A percentile compares a stretch with the other conserved stretches of the same genome.
These are phyloP conservation scores for Alca torda DNA, from an alignment of 2,797 vertebrate genomes.

Conservation along the genomic window DNA sequence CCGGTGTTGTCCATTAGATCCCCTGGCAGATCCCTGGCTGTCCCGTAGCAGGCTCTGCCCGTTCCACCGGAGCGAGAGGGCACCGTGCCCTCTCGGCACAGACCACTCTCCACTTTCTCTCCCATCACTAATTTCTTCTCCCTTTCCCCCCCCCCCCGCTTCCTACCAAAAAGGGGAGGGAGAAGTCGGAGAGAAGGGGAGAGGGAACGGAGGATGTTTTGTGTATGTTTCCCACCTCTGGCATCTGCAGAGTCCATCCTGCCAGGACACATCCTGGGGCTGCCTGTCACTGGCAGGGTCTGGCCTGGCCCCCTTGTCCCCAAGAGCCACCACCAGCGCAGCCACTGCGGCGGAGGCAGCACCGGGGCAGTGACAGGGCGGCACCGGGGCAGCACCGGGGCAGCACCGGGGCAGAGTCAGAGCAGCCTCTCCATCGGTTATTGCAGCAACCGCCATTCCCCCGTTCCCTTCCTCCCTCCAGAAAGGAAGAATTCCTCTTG, in stretches of 20 bases:
- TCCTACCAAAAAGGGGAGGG: too few relatives aligned
- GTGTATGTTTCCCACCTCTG: too few relatives aligned
- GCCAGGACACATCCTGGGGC: background rate
- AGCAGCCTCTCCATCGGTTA: background rate
- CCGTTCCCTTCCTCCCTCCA: background rate
- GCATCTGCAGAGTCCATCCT: background rate
- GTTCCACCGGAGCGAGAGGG: fast-evolving
- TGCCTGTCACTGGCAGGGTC: background rate
- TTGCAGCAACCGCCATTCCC: background rate
- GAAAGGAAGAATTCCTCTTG: background rate
- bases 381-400: fast-evolving
- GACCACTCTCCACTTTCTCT: too few relatives aligned
- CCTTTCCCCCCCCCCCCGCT: too few relatives aligned
- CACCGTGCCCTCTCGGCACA: too few relatives aligned
- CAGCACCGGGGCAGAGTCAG: background rate
- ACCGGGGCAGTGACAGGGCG: background rate
- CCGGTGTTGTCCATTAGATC: fast-evolving
- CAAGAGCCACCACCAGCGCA: background rate
- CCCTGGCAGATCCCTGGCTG: background rate
- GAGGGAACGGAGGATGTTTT: too few relatives aligned
- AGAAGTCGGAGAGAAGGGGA: too few relatives aligned
- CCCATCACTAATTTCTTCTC: too few relatives aligned
- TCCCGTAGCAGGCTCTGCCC: background rate
- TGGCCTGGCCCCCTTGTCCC: background rate
- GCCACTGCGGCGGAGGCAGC: background rate